These are phyloP conservation scores for Tachina grossa DNA, from an alignment of 2,888 invertebrate genomes.

Conservation along the genomic window DNA sequence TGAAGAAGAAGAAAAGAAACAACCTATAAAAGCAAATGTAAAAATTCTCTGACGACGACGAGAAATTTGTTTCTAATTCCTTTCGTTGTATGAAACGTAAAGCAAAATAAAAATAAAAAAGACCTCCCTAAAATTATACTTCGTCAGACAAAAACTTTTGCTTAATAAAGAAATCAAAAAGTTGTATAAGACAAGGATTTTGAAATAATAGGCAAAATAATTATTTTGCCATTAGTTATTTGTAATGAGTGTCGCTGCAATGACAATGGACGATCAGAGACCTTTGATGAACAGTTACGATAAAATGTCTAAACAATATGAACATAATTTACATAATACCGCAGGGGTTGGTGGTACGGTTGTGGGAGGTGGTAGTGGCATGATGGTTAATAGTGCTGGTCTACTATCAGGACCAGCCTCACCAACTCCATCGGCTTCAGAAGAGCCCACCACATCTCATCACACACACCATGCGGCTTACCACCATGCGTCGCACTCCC, in stretches of 20 bases:
- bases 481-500: slow-evolving; percentile 71
- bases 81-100: slow-evolving; percentile 54
- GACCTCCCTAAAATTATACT: slow-evolving; percentile 26
- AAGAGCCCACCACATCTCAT: slow-evolving; percentile 76
- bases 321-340: slow-evolving; percentile 77
- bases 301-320: slow-evolving; percentile 80
- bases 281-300: slow-evolving; percentile 82
- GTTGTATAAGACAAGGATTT: slow-evolving; percentile 51
- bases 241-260: slow-evolving; percentile 82
- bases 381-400: slow-evolving; percentile 68
- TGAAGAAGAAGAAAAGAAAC: slow-evolving; percentile 66
- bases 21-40: slow-evolving; percentile 61
- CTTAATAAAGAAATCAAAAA: slow-evolving; percentile 21
- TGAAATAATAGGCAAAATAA: slow-evolving; percentile 57
- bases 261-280: slow-evolving; percentile 83
- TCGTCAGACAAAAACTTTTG: slow-evolving; percentile 44
- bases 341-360: slow-evolving; percentile 68
- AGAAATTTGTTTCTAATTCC: slow-evolving; percentile 57
- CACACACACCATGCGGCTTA: slow-evolving; percentile 72
- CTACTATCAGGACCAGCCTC: slow-evolving; percentile 79
- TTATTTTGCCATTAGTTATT: slow-evolving; percentile 47
- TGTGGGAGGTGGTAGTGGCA: slow-evolving; percentile 68
- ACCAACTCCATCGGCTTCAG: slow-evolving; percentile 79
- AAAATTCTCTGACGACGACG: slow-evolving; percentile 65
- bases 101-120: slow-evolving; percentile 46